Evolutionary conservation across 2,888 invertebrate genomes (phyloP).

Genomic region (Drosophila hamatofila): DNA sequence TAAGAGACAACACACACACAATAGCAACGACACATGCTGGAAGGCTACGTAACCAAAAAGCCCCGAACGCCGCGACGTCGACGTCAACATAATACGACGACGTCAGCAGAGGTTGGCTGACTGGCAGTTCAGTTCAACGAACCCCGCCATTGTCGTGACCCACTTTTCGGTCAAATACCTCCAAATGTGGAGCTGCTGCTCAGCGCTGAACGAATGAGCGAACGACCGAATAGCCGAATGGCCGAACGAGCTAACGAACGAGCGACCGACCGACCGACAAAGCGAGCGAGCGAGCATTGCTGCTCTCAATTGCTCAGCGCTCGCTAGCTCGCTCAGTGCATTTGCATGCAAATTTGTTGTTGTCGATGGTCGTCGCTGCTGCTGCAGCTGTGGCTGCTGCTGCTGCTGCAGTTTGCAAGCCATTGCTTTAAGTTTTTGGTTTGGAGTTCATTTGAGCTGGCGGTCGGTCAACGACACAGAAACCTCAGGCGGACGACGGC

Average conservation of each 20-base stretch:
- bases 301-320: constrained; percentile 48
- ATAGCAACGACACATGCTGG: constrained; percentile 56
- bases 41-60: constrained; percentile 78
- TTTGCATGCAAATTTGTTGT: constrained; percentile 72
- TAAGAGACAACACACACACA: constrained; percentile 36
- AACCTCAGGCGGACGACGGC: constrained; percentile 66
- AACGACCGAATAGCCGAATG: constrained; percentile 22
- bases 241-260: constrained; percentile 25
- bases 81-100: constrained; percentile 65
- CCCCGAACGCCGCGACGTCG: constrained; percentile 45
- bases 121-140: constrained; percentile 85
- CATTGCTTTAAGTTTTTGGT: constrained; percentile 53
- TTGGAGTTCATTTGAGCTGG: constrained; percentile 82
- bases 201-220: constrained; percentile 48
- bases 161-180: constrained; percentile 86
- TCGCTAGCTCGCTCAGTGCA: constrained; percentile 49
- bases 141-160: constrained; percentile 86
- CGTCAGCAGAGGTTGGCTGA: constrained; percentile 68
- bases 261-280: constrained; percentile 21
- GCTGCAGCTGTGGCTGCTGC: constrained; percentile 7
- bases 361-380: constrained; percentile 18
- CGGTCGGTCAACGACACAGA: constrained; percentile 84
- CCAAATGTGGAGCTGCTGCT: constrained; percentile 84
- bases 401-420: constrained; percentile 56
- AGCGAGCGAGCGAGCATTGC: constrained; percentile 24